These are phyloP conservation scores for Lucinisca nassula DNA, from an alignment of 2,888 invertebrate genomes.

Conservation along the genomic window DNA sequence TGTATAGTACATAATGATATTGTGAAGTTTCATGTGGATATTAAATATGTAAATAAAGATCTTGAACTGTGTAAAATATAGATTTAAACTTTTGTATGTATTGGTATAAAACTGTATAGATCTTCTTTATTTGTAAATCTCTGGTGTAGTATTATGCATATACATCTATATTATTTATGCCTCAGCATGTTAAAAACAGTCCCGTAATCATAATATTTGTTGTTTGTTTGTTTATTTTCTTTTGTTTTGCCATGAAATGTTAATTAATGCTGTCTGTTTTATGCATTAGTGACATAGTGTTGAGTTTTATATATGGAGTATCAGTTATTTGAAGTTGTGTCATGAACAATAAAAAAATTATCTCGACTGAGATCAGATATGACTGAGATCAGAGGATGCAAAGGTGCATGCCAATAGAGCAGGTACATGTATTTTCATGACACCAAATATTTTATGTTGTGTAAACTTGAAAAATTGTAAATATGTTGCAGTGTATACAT, in stretches of 20 bases:
- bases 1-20: too few relatives aligned
- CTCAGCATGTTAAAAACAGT: slow-evolving; percentile 10
- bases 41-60: not conserved
- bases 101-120: not conserved
- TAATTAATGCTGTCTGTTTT: not conserved
- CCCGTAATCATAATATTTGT: not conserved
- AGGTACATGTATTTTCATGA: too few relatives aligned
- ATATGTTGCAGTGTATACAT: too few relatives aligned
- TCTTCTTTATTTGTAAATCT: slow-evolving; percentile 6
- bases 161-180: slow-evolving; percentile 3
- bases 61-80: not conserved
- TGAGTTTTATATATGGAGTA: too few relatives aligned
- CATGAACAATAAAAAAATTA: too few relatives aligned
- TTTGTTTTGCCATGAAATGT: not conserved
- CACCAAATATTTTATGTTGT: too few relatives aligned
- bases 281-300: too few relatives aligned
- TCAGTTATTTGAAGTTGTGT: too few relatives aligned
- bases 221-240: not conserved
- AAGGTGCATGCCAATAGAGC: too few relatives aligned
- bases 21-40: not conserved
- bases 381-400: too few relatives aligned
- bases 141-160: not conserved
- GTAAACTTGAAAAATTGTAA: too few relatives aligned
- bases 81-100: not conserved
- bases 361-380: too few relatives aligned